Evolutionary conservation across 2,113 vertebrate genomes (phyloP).

Genomic region (Nibea albiflora): DNA sequence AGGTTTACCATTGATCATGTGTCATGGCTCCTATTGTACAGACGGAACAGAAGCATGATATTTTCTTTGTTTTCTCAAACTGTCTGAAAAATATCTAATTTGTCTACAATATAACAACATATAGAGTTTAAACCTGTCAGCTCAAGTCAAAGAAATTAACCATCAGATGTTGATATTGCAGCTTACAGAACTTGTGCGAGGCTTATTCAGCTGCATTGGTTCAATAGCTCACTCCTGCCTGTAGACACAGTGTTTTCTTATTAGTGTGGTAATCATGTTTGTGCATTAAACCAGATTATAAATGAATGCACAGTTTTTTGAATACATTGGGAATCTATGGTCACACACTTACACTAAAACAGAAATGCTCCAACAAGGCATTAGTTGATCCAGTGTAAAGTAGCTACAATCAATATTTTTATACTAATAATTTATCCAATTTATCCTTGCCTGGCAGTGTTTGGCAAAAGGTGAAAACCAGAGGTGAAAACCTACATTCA

Average conservation of each 20-base stretch:
- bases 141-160: not conserved
- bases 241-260: not conserved
- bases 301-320: not conserved
- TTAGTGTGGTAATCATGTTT: conserved; percentile 4
- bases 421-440: not conserved
- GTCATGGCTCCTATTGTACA: conserved; percentile 32
- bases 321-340: not conserved
- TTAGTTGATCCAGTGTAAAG: conserved; percentile 2
- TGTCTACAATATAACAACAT: conserved; percentile 4
- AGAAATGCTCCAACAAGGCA: conserved; percentile 23
- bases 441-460: not conserved
- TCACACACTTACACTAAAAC: not conserved
- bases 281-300: not conserved
- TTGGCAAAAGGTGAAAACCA: not conserved
- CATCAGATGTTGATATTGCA: conserved; percentile 13
- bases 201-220: conserved; percentile 14
- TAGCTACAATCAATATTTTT: not conserved
- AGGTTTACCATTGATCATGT: conserved; percentile 64
- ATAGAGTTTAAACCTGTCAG: conserved; percentile 11
- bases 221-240: conserved; percentile 16
- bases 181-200: conserved; percentile 11
- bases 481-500: not conserved
- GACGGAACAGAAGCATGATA: conserved; percentile 39
- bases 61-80: conserved; percentile 41
- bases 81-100: conserved; percentile 16